These are phyloP conservation scores for Drosophila arizonae DNA, from an alignment of 1,140 invertebrate genomes.

Conservation along the genomic window DNA sequence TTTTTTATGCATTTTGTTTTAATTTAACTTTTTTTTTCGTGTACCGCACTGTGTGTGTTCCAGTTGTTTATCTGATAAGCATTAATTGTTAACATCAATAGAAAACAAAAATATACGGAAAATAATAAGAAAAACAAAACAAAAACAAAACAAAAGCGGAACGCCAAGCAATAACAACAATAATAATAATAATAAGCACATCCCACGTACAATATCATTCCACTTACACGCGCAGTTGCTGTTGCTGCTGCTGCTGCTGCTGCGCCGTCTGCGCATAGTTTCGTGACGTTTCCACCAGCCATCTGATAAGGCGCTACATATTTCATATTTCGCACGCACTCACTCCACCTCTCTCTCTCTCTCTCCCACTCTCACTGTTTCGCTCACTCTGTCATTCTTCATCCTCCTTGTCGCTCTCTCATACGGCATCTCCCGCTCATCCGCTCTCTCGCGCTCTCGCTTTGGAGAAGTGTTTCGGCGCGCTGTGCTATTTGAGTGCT, in stretches of 20 bases:
- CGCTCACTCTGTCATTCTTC: background rate
- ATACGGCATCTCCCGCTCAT: background rate
- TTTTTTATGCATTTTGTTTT: slow-evolving; percentile 32
- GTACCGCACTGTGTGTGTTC: slow-evolving; percentile 4
- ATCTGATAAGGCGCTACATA: slow-evolving; percentile 58
- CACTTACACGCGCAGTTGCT: slow-evolving; percentile 19
- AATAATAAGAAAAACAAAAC: slow-evolving; percentile 5
- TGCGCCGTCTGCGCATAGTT: slow-evolving; percentile 26
- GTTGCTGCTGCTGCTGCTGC: slow-evolving; percentile 2
- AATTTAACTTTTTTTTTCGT: slow-evolving; percentile 16
- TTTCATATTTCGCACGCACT: slow-evolving; percentile 13
- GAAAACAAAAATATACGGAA: slow-evolving; percentile 7
- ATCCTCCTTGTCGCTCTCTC: background rate
- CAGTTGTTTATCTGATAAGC: slow-evolving; percentile 45
- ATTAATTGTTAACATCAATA: slow-evolving; percentile 20
- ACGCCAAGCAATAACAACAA: slow-evolving; percentile 9
- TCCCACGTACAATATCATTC: slow-evolving; percentile 60
- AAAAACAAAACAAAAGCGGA: slow-evolving; percentile 1
- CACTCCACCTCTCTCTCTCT: background rate
- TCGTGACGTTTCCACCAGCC: slow-evolving; percentile 43
- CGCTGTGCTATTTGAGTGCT: slow-evolving; percentile 36
- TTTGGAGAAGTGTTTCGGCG: background rate
- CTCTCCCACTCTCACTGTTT: background rate
- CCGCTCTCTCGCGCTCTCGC: background rate
- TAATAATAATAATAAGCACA: background rate